Base-by-base conservation (phyloP, 23 tunicate species). In the Ascidia mentula region DNA sequence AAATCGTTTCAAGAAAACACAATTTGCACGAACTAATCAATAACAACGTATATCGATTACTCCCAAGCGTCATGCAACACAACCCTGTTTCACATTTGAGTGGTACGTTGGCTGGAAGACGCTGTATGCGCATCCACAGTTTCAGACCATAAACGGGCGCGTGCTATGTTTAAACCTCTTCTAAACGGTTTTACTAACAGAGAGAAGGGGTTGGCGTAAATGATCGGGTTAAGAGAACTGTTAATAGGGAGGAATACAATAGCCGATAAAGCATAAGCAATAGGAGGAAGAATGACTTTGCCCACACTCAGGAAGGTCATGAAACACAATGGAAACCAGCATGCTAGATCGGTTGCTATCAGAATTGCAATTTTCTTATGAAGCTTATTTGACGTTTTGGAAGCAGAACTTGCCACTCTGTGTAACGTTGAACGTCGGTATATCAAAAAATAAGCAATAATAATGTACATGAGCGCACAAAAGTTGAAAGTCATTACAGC, bases 261-360 rank as follows among this genome's bases (percentile, higher is more conserved):
- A 18, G 78, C 78, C 18, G 78, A 74, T 20, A 74, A 32, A 32
- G 78, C 53, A 36, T 74, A 74, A 1, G 59, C 78, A 2, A 74
- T 32, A 36, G 59, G 46, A 20, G 78, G 59, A 39, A 37, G 34
- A 20, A 74, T 6, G 34, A 37, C 46, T 15, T 32, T 46, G 37
- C 78, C 78, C 53, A 74, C 22, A 74, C 78, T 74, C 13, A 53
- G 24, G 24, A 53, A 53, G 24, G 28, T 53, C 65, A 53, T 53
- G 24, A 53, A 53, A 9, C 65, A 53, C 65, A 53, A 53, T 5
- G 65, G 65, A 53, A 53, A 53, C 65, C 65, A 53, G 13, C 65
- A 53, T 5, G 65, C 24, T 9, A 53, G 1, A 28, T 53, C 65
- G 24, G 65, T 53, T 20, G 65, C 65, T 20, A 53, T 53, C 22